Base-by-base conservation (phyloP, 2,888 invertebrate species). In the Sisyra nigra region DNA sequence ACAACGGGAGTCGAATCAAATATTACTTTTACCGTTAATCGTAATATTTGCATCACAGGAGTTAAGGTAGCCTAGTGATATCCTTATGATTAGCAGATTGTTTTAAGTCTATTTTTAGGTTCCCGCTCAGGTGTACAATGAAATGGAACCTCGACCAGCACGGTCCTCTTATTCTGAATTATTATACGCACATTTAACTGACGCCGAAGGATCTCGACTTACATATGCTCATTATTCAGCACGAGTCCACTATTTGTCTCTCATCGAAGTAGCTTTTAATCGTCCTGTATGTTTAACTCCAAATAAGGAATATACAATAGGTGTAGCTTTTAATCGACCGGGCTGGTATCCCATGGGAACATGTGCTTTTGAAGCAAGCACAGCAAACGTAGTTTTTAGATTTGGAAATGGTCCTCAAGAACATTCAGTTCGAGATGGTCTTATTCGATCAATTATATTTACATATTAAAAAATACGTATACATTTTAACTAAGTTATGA, bases 151-250 rank as follows among this genome's bases (percentile, higher is more conserved):
- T 46, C 41, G 47, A 46, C 63, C 51, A 59, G 63, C 51, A 58
- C 66, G 15, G 57, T 59, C 48, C 3, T 47, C 45, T 44, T 86
- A 87, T 63, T 77, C 77, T 9, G 86, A 86, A 67, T 71, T 85
- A 49, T 66, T 86, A 40, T 86, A 86, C 58, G 84, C 85, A 11
- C 82, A 85, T 63, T 67, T 87, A 45, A 68, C 84, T 53, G 86
- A 86, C 62, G 76, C 76, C 17, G 82, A 83, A 61, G 83, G 83
- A 4, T 79, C 80, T 39, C 67, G 85, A 3, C 71, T 86, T 52
- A 83, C 86, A 0, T 85, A 85, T 61, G 84, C 81, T 1, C 85
- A 86, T 62, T 85, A 80, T 56, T 81, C 84, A 40, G 79, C 76
- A 49, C 72, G 81, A 49, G 85, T 83, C 48, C 70, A 72, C n/a